Evolutionary conservation across 2,113 vertebrate species (phyloP).

Genomic region (Ochotona curzoniae): DNA sequence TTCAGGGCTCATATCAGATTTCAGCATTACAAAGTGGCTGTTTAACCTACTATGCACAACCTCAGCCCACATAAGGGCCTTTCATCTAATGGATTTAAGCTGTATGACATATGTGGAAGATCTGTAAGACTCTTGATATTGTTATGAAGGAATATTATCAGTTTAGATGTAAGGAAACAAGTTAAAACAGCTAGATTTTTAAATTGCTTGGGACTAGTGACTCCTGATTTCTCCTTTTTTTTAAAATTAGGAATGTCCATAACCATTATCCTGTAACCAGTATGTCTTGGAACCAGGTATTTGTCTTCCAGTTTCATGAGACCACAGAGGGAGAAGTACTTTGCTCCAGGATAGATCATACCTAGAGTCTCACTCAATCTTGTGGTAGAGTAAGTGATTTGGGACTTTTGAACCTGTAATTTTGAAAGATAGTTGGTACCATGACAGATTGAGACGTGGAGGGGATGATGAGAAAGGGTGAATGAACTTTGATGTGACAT

Average conservation of each 20-base stretch:
- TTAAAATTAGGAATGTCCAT: not conserved
- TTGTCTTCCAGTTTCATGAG: not conserved
- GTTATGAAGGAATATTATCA: not conserved
- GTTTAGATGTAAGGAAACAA: not conserved
- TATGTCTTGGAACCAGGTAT: not conserved
- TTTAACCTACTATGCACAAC: no score
- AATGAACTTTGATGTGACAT: not conserved
- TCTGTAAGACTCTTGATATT: not conserved
- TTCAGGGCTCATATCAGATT: no score
- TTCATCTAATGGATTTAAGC: not conserved
- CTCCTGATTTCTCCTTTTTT: not conserved
- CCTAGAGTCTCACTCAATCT: not conserved
- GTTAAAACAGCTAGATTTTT: not conserved
- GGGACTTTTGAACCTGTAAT: not conserved
- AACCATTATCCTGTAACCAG: not conserved
- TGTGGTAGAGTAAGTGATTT: not conserved
- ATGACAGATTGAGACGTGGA: not conserved
- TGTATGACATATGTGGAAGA: not conserved
- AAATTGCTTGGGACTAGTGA: not conserved
- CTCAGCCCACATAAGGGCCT: no score
- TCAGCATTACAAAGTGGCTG: no score
- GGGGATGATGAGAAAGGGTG: not conserved
- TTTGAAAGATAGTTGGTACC: conserved; percentile 3
- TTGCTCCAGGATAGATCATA: not conserved
- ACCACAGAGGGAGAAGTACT: not conserved